A percentile compares a stretch with the other conserved stretches of the same genome.
phyloP scores from a whole-genome alignment of 2,797 vertebrate species.

The Alcedo quadribrachys region DNA sequence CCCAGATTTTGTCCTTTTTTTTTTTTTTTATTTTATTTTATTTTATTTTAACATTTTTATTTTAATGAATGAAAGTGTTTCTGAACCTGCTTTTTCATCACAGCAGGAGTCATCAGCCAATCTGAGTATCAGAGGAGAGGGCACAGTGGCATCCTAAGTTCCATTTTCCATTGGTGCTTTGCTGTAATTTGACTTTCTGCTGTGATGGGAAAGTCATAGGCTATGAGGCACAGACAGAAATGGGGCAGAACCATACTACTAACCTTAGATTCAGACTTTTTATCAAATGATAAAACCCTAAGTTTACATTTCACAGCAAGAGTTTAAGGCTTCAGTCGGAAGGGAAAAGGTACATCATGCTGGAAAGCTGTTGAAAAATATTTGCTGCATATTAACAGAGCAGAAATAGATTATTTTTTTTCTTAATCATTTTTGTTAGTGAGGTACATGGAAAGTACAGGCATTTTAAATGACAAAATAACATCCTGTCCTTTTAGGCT shows the following conservation, averaged over 20 bases:
- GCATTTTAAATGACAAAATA: conserved; percentile 34
- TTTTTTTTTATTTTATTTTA: not conserved
- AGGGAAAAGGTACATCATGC: conserved; percentile 16
- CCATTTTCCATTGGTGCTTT: conserved; percentile 48
- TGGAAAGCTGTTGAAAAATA: conserved; percentile 71
- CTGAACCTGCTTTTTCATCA: conserved; percentile 14
- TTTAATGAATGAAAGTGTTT: conserved; percentile 60
- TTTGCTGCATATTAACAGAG: conserved; percentile 41
- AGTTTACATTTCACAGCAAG: conserved; percentile 43
- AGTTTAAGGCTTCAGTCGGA: conserved; percentile 29
- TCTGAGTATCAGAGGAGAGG: conserved; percentile 35
- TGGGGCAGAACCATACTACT: not conserved
- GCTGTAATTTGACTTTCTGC: conserved; percentile 63
- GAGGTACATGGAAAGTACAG: conserved; percentile 31
- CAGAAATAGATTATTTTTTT: conserved; percentile 39
- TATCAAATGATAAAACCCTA: conserved; percentile 40
- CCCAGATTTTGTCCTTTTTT: not conserved
- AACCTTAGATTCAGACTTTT: conserved; percentile 35
- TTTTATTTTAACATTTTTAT: not conserved
- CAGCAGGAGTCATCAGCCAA: not conserved
- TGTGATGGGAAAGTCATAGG: conserved; percentile 36
- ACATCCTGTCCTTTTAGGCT: not conserved
- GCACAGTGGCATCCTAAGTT: conserved; percentile 17
- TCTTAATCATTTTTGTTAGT: conserved; percentile 50
- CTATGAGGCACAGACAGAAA: conserved; percentile 17